phyloP scores from a whole-genome alignment of 2,797 vertebrate genomes.

The Paedocypris micromegethes region DNA sequence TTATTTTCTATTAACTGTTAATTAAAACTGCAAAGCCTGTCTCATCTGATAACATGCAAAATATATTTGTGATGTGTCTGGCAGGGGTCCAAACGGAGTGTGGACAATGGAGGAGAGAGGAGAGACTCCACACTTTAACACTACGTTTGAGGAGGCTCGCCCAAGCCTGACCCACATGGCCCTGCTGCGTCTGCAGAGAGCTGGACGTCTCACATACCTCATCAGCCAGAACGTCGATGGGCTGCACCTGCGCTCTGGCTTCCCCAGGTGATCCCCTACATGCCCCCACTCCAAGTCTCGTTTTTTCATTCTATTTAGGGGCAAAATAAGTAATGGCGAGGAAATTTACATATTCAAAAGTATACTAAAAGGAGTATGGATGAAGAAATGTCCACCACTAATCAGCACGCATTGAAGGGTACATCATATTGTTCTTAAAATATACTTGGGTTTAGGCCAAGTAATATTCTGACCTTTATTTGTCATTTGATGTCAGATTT shows the following conservation, averaged over 20 bases:
- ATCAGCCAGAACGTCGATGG: slow-evolving; percentile 97
- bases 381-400: too few relatives aligned
- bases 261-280: slow-evolving; percentile 77
- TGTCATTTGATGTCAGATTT: neutral
- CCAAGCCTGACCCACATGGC: slow-evolving; percentile 92
- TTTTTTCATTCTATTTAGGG: too few relatives aligned
- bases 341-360: neutral
- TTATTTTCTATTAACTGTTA: too few relatives aligned
- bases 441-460: neutral
- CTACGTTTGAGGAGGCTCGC: slow-evolving; percentile 87
- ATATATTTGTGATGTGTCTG: slow-evolving; percentile 7
- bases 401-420: too few relatives aligned
- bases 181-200: slow-evolving; percentile 81
- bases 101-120: slow-evolving; percentile 94
- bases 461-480: slow-evolving; percentile 4
- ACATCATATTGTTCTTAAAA: too few relatives aligned
- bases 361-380: neutral
- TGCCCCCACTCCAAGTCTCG: too few relatives aligned
- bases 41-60: too few relatives aligned
- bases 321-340: neutral
- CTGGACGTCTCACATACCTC: slow-evolving; percentile 84
- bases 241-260: slow-evolving; percentile 89
- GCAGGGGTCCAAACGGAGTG: slow-evolving; percentile 90
- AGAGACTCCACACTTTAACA: slow-evolving; percentile 85
- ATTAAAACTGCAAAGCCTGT: too few relatives aligned